Evolutionary conservation across 2,888 invertebrate species (phyloP).

Genomic region (Arctia plantaginis): DNA sequence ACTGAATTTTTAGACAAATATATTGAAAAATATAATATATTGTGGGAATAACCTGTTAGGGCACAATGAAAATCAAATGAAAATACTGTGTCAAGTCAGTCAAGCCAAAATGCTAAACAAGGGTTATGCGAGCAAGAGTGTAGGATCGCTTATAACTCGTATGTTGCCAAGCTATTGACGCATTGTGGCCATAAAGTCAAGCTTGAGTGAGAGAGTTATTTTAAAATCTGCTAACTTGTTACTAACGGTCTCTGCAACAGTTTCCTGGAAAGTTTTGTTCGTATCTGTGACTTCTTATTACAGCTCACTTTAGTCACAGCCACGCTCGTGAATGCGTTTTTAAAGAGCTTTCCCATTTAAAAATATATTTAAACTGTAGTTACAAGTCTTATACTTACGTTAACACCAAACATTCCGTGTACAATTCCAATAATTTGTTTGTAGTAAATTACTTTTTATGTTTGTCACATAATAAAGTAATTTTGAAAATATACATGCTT

Average conservation of each 20-base stretch:
- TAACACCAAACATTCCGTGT: too few species aligned
- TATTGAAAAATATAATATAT: too few species aligned
- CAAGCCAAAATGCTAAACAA: conserved; percentile 14
- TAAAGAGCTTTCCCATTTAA: too few species aligned
- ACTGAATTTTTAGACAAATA: too few species aligned
- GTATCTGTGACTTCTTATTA: not conserved
- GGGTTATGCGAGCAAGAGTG: not conserved
- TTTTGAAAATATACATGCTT: too few species aligned
- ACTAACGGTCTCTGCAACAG: not conserved
- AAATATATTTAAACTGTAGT: too few species aligned
- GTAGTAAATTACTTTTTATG: too few species aligned
- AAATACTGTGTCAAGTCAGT: not conserved
- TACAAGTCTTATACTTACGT: too few species aligned
- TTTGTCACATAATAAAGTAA: too few species aligned
- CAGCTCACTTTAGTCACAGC: too few species aligned
- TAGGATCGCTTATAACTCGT: conserved; percentile 6
- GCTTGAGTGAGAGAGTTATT: not conserved
- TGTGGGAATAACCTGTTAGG: not conserved
- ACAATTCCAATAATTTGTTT: too few species aligned
- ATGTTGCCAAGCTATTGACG: conserved; percentile 9
- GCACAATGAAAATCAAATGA: not conserved
- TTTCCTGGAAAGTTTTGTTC: not conserved
- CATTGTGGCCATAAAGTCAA: not conserved
- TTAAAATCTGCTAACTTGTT: not conserved
- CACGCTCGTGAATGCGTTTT: too few species aligned